Evolutionary conservation across 2,797 vertebrate genomes (phyloP), one percentile per base, ranked within the genome.

Genomic region (Mycteria americana): DNA sequence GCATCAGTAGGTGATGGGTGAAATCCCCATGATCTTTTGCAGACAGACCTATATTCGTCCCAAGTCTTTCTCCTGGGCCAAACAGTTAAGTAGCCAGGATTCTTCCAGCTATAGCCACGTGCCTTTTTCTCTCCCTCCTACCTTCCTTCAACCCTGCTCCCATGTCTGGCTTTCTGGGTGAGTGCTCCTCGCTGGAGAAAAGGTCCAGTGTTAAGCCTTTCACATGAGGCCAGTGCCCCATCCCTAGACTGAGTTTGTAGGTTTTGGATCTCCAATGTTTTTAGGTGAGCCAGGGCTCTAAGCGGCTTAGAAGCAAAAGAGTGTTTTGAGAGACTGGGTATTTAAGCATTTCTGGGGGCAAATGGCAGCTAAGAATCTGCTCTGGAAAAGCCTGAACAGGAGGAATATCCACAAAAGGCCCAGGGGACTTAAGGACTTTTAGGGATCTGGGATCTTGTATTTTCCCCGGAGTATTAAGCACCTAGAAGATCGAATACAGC

Each of bases 51-150:
- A 19, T 27, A 10, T 14, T 22, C 13, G 67, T 19, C n/a, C 51
- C 43, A 56, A 74, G 7, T 6, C 22, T 70, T 57, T 53, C 23
- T 73, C 27, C 46, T 28, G 31, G n/a, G 21, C 22, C n/a, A 65
- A 35, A 25, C 2, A 33, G 12, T 27, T 23, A 22, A 15, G 30
- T 1, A 73, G 5, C 6, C 56, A 88, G 65, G 18, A 60, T 2
- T 10, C 19, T 67, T 21, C 2, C 27, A 63, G 4, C 9, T 28
- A 12, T 3, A 43, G 7, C n/a, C 56, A 27, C 0, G 0, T 46
- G 9, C 1, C 9, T 89, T 84, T 57, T 54, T 23, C 7, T 65
- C 7, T 76, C 24, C 14, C 9, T 92, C n/a, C 15, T 9, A 6
- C 37, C 24, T 37, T 75, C 11, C 8, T 89, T 76, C 74, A 79